These are phyloP conservation scores for Plusia festucae DNA, from an alignment of 2,888 invertebrate genomes.

Conservation along the genomic window DNA sequence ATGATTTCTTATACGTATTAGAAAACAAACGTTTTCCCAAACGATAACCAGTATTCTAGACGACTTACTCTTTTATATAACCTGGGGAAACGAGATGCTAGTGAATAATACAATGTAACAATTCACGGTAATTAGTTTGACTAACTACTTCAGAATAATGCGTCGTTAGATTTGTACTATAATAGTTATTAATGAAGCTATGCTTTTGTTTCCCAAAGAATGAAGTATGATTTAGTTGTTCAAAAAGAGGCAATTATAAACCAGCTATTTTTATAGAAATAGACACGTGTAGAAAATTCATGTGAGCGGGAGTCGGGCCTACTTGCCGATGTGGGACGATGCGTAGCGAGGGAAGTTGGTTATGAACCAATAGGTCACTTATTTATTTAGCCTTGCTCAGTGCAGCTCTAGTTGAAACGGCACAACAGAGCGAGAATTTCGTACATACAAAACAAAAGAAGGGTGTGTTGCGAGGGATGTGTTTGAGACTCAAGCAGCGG, in stretches of 20 bases:
- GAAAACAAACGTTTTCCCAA: not conserved
- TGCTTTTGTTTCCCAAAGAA: not conserved
- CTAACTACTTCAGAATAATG: constrained; percentile 30
- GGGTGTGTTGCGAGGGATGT: too few species aligned
- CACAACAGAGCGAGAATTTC: too few species aligned
- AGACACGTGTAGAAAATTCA: not conserved
- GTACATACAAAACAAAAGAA: too few species aligned
- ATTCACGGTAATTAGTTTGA: constrained; percentile 40
- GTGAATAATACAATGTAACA: constrained; percentile 11
- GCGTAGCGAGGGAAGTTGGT: too few species aligned
- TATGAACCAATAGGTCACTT: too few species aligned
- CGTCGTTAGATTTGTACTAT: not conserved
- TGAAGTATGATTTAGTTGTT: not conserved
- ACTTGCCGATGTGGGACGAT: too few species aligned
- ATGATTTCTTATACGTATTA: not conserved
- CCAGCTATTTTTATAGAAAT: not conserved
- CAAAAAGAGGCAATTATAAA: not conserved
- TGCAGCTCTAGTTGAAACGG: too few species aligned
- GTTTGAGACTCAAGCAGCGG: too few species aligned
- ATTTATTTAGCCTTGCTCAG: too few species aligned
- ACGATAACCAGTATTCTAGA: not conserved
- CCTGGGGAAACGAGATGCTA: not conserved
- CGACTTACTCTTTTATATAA: constrained; percentile 3
- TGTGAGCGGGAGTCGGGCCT: not conserved
- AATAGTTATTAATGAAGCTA: constrained; percentile 17